phyloP scores from a whole-genome alignment of 2,113 vertebrate genomes.

The Megaceryle torquata region DNA sequence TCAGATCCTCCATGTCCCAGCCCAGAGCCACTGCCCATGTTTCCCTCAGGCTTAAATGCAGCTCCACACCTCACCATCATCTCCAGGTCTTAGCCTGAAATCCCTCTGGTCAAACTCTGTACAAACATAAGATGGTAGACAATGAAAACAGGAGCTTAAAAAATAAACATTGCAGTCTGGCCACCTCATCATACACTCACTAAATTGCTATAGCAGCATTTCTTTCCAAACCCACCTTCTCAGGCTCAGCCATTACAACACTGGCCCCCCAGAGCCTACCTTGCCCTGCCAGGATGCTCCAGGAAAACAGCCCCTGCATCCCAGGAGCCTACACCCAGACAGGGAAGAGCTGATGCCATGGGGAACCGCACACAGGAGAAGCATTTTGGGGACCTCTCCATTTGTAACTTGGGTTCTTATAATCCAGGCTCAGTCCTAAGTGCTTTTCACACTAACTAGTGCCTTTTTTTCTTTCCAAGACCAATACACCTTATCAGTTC shows the following conservation, averaged over 20 bases:
- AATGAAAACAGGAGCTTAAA: not conserved
- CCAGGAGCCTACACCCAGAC: not conserved
- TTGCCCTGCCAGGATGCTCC: not conserved
- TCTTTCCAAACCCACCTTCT: not conserved
- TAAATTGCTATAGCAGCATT: not conserved
- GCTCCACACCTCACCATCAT: fast-evolving
- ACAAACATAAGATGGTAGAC: not conserved
- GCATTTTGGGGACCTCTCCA: not conserved
- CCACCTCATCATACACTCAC: not conserved
- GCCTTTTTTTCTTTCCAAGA: too few relatives aligned
- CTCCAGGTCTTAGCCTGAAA: not conserved
- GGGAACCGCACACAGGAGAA: not conserved
- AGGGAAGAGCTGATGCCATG: not conserved
- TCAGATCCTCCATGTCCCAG: not conserved
- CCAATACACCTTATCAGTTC: too few relatives aligned
- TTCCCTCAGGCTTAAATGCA: not conserved
- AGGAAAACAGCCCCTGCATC: not conserved
- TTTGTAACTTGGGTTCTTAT: not conserved
- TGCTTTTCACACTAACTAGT: not conserved
- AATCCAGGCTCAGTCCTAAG: too few relatives aligned
- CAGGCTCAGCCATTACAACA: not conserved
- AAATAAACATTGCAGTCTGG: not conserved
- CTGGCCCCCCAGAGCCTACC: not conserved
- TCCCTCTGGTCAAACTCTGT: not conserved
- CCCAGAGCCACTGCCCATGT: fast-evolving